Base-by-base conservation (phyloP, 2,113 vertebrate genomes). In the Seriola dumerili region DNA sequence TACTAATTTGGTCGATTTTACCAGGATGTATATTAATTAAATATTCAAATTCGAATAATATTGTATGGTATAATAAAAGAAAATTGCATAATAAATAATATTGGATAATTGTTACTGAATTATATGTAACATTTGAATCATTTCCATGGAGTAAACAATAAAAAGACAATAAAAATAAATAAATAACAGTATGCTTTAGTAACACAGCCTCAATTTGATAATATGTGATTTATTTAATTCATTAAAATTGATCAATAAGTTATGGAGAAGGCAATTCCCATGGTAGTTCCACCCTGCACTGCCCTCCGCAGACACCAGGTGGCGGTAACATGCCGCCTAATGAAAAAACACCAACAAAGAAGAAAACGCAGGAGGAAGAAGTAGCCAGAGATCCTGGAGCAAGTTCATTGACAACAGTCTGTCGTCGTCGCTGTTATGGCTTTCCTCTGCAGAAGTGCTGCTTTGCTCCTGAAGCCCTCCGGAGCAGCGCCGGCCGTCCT, bases 381-480 rank as follows among this genome's bases (percentile, higher is more conserved):
- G 36, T 4, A 25, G 19, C 44, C 4, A 6, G n/a, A 3, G 4
- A 14, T 19, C 14, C 59, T 11, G 48, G 23, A 2, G 1, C 12
- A 42, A 61, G 34, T 67, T 78, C 34, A 17, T 2, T 44, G 63
- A 14, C 59, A 2, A 4, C n/a, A 80, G 2, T 0, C 8, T 13
- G 11, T 8, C 0, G 2, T 36, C 29, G 21, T 76, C 21, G 32
- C 57, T 42, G 54, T 62, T 65, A 96, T 96, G 96, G 89, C 96
- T 6, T 84, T 95, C 48, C 80, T 96, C 48, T 94, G 88, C 61
- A 92, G 93, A 90, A 87, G 76, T 9, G 92, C 91, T 21, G 81
- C 80, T 12, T 76, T 77, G 19, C 54, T 95, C 19, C 78, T 96
- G 40, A 94, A 90, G 59, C 38, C 90, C 6, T 59, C 71, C 29